Conservation (phyloP, 2,797 vertebrate species). For the Percopsis omiscomaycus region DNA sequence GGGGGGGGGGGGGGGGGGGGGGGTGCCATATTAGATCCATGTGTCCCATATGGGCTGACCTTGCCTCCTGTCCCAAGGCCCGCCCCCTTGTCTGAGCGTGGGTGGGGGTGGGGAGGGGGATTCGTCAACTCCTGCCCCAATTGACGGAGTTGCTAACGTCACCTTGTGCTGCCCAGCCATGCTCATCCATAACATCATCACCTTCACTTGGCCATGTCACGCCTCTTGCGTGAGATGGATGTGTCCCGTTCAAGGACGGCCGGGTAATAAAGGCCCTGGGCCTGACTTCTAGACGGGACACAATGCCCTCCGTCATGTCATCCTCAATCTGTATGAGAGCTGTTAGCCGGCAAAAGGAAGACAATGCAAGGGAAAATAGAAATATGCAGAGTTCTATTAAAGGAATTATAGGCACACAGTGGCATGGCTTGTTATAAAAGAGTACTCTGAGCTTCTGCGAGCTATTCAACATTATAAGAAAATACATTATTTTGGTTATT, state of each 20-base stretch:
- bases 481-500: too few relatives aligned
- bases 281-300: conserved; percentile 48
- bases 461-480: too few relatives aligned
- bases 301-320: conserved; percentile 48
- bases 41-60: conserved; percentile 38
- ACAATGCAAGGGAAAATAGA: conserved; percentile 16
- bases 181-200: conserved; percentile 76
- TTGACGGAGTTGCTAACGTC: conserved; percentile 65
- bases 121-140: conserved; percentile 48
- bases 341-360: conserved; percentile 12
- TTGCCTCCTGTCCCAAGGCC: conserved; percentile 63
- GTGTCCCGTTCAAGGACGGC: conserved; percentile 70
- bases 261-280: conserved; percentile 66
- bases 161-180: conserved; percentile 69
- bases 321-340: conserved; percentile 43
- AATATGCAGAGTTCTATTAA: conserved; percentile 1
- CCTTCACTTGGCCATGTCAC: conserved; percentile 72
- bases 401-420: neutral
- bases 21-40: too few relatives aligned
- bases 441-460: neutral
- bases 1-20: neutral
- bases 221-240: conserved; percentile 71
- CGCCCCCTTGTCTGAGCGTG: conserved; percentile 33
- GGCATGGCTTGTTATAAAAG: neutral
- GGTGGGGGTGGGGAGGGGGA: conserved; percentile 18